Conservation (phyloP, 2,888 invertebrate genomes). For the Xestobium rufovillosum region DNA sequence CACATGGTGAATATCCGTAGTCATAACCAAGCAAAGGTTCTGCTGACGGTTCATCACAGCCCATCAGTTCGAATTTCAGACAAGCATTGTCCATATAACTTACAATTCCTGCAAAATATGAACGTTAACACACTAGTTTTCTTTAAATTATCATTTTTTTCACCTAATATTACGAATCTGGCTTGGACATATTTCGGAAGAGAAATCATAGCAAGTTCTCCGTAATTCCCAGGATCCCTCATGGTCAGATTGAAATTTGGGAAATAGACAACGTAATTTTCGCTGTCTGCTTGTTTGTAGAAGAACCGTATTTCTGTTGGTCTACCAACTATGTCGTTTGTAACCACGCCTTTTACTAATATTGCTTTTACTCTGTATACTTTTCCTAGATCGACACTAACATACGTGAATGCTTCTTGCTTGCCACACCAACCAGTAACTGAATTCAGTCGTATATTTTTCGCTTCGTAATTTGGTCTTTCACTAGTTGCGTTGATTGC, state of each 20-base stretch:
- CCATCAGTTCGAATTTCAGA: constrained; percentile 91
- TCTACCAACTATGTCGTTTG: constrained; percentile 89
- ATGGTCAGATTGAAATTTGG: constrained; percentile 93
- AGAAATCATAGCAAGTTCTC: constrained; percentile 93
- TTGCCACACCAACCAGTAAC: constrained; percentile 97
- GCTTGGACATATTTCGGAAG: constrained; percentile 90
- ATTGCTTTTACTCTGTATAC: constrained; percentile 90
- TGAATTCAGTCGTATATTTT: constrained; percentile 80
- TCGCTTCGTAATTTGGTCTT: constrained; percentile 84
- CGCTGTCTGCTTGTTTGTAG: constrained; percentile 89
- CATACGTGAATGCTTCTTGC: constrained; percentile 92
- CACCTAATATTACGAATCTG: constrained; percentile 76
- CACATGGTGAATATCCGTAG: constrained; percentile 88
- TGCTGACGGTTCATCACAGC: constrained; percentile 79
- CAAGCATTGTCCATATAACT: constrained; percentile 97
- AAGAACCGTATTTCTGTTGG: constrained; percentile 96
- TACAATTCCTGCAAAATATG: constrained; percentile 89
- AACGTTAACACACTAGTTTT: constrained; percentile 2
- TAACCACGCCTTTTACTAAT: constrained; percentile 88
- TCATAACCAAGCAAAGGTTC: constrained; percentile 87
- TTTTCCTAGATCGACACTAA: constrained; percentile 89
- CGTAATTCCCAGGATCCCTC: constrained; percentile 94
- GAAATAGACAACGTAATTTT: constrained; percentile 95
- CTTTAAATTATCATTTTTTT: constrained; percentile 12
- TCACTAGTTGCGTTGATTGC: constrained; percentile 94